Base-by-base conservation (phyloP, 2,888 invertebrate genomes). In the Fragum fragum region DNA sequence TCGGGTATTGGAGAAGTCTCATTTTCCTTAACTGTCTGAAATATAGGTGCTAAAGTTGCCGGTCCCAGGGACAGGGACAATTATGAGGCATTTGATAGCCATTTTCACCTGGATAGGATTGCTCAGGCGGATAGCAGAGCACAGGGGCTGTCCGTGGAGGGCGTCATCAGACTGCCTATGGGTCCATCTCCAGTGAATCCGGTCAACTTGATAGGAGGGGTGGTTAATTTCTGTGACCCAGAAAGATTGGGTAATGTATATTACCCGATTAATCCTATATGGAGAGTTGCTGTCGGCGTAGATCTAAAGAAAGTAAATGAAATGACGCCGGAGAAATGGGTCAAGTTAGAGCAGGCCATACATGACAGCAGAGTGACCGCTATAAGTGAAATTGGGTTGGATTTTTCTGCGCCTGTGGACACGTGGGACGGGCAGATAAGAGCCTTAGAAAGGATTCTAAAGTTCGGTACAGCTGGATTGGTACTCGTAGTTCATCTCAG, bases 211-310 rank as follows among this genome's bases (percentile, higher is more conserved):
- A 36, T 36, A 36, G 32, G 9, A 36, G 3, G 32, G 3, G 32
- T 36, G 3, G 32, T 36, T 36, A 36, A 36, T 36, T 36, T 6
- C 32, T 36, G 32, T 57, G 23, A 57, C 57, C n/a, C 57, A 21
- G 57, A 57, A 14, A 23, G 21, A 9, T 57, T 57, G n/a, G 57
- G 57, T 14, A 57, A 57, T 14, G 16, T 57, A 2, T 18, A 28
- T 16, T 57, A n/a, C n/a, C n/a, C n/a, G n/a, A n/a, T n/a, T n/a
- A n/a, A n/a, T n/a, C n/a, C n/a, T n/a, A 55, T 23, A 21, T 55
- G 55, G 55, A 55, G 55, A 23, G 23, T 55, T 23, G 55, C 55
- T 55, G 55, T 55, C 6, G 55, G 55, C 9, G n/a, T 55, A 18
- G 9, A 55, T 18, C 55, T n/a, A 55, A 55, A 55, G n/a, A n/a